Evolutionary conservation across 2,113 vertebrate genomes (phyloP).

Genomic region (Oryzias melastigma): DNA sequence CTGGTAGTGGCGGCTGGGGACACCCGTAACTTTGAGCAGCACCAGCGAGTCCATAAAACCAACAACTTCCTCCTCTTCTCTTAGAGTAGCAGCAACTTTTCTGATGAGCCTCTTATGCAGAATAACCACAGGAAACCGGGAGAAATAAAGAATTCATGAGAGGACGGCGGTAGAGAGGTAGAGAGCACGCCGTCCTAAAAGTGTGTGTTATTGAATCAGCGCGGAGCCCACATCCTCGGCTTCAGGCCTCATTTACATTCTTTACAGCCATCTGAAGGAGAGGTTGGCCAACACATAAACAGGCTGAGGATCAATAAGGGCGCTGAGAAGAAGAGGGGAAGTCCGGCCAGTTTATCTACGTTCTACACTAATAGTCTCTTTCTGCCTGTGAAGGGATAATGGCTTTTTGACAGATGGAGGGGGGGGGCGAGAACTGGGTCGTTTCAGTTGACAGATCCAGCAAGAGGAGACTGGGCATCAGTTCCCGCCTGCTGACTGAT

Average conservation of each 20-base stretch:
- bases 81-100: slow-evolving; percentile 24
- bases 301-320: slow-evolving; percentile 25
- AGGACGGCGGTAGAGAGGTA: slow-evolving; percentile 13
- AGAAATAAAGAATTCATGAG: slow-evolving; percentile 71
- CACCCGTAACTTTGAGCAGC: slow-evolving; percentile 16
- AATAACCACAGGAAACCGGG: slow-evolving; percentile 55
- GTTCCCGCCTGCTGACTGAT: slow-evolving; percentile 7
- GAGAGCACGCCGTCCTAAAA: slow-evolving; percentile 21
- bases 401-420: slow-evolving; percentile 1
- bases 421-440: background rate
- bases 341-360: slow-evolving; percentile 3
- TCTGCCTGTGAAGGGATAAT: background rate
- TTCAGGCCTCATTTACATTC: slow-evolving; percentile 34
- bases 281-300: slow-evolving; percentile 39
- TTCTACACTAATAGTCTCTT: slow-evolving; percentile 13
- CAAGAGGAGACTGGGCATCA: background rate
- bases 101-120: slow-evolving; percentile 28
- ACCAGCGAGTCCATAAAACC: slow-evolving; percentile 32
- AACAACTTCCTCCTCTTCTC: slow-evolving; percentile 27
- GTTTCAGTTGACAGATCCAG: background rate
- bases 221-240: slow-evolving; percentile 20
- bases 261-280: slow-evolving; percentile 11
- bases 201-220: slow-evolving; percentile 17
- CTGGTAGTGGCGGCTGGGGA: slow-evolving; percentile 45
- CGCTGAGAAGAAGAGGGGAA: background rate